phyloP scores from a whole-genome alignment of 2,797 vertebrate genomes.

The Merluccius polli region DNA sequence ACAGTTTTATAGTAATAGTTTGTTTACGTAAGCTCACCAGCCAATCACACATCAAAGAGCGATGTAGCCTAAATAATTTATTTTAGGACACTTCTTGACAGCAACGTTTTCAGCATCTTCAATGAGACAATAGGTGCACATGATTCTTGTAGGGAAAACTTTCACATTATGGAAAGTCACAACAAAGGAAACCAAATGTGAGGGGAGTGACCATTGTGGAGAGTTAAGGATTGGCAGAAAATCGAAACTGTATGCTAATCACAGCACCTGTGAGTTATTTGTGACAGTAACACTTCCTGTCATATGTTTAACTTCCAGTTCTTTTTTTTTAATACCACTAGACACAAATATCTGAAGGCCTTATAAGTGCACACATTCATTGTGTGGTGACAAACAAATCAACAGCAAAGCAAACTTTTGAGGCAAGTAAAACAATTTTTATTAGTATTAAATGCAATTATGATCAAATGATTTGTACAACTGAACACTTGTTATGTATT shows the following conservation, averaged over 20 bases:
- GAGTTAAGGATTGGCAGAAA: too few species aligned
- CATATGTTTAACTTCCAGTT: background rate
- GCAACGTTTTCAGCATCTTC: too few species aligned
- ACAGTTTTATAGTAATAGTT: too few species aligned
- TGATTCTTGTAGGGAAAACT: too few species aligned
- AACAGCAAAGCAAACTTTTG: background rate
- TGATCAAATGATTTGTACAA: background rate
- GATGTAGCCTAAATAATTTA: too few species aligned
- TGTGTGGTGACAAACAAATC: background rate
- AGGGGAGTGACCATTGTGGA: too few species aligned
- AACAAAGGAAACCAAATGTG: too few species aligned
- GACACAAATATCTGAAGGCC: background rate
- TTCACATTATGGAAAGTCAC: too few species aligned
- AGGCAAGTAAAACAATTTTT: background rate
- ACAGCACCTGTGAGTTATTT: background rate
- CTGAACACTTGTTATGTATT: background rate
- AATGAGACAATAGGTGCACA: too few species aligned
- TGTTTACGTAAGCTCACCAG: too few species aligned
- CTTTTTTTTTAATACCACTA: background rate
- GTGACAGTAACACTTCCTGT: background rate
- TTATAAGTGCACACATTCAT: background rate
- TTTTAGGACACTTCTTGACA: too few species aligned
- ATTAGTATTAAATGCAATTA: background rate
- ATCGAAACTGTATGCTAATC: background rate
- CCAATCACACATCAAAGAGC: too few species aligned